Evolutionary conservation across 1,140 invertebrate species (phyloP), one percentile per base, ranked within the genome.

Genomic region (Lineus longissimus): DNA sequence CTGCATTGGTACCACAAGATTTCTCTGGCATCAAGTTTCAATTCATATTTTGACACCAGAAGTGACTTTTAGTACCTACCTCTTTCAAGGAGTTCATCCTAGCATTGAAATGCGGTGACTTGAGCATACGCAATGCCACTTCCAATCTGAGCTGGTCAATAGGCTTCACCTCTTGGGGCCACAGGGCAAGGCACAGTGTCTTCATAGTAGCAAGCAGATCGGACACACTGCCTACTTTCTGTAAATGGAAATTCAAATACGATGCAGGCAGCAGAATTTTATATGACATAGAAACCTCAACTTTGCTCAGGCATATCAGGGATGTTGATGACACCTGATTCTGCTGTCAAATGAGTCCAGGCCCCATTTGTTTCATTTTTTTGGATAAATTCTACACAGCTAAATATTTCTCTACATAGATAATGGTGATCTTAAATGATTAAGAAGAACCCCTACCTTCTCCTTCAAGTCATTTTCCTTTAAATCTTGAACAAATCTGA

Each of bases 71-170:
- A 23, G 25, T 1, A 57, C 59, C 61, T 65, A 81, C 81, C 80
- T 82, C 84, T 78, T 86, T 86, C 2, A 86, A 70, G 4, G 83
- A 84, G 77, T 85, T 85, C 83, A 86, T 86, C 68, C 82, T 80
- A 43, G 84, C 82, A 74, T 85, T 85, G 71, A 86, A 86, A 71
- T 85, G 82, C 31, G 84, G 81, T 15, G 82, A 84, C 69, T 84
- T 84, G 23, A 86, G 74, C 84, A 86, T 85, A 36, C 81, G 72
- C 23, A 84, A 71, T 30, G 84, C 82, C 31, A 86, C 75, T 51
- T 84, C 76, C 36, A 86, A 71, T 43, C 83, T 77, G 1, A 85
- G 74, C 40, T 80, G 71, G 73, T 83, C 82, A 29, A 85, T 75
- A 1, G 73, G 69, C 47, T 81, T 74, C 36, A 81, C 76, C 61